Conservation (phyloP, 1,140 invertebrate genomes). For the Ceratosolen solmsi region DNA sequence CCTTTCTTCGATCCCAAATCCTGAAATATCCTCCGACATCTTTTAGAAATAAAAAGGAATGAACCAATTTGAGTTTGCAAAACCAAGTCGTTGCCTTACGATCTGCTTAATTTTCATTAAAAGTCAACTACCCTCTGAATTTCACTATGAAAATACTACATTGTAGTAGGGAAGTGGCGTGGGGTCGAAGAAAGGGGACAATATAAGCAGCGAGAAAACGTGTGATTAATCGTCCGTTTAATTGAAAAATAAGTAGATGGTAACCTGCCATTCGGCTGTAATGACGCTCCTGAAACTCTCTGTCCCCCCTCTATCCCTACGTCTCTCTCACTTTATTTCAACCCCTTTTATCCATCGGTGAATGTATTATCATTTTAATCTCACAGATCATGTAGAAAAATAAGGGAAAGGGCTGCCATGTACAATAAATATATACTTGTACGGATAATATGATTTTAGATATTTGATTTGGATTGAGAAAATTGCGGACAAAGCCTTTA, state of each 20-base stretch:
- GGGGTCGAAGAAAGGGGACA: too few relatives aligned
- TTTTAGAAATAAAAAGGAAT: neutral
- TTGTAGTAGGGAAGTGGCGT: neutral
- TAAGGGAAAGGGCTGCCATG: conserved; percentile 31
- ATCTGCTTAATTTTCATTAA: conserved; percentile 61
- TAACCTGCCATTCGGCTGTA: conserved; percentile 44
- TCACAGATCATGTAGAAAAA: neutral
- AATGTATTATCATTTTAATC: conserved; percentile 20
- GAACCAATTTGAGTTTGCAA: neutral
- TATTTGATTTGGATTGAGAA: conserved; percentile 28
- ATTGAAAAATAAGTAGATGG: conserved; percentile 60
- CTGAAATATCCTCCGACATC: neutral
- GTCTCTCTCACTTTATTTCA: neutral
- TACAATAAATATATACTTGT: neutral
- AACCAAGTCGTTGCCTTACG: neutral
- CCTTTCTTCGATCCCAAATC: neutral
- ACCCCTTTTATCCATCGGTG: neutral
- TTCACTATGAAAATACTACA: conserved; percentile 22
- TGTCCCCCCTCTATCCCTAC: neutral
- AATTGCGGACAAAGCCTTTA: neutral
- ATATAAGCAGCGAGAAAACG: conserved; percentile 38
- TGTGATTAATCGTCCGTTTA: conserved; percentile 58
- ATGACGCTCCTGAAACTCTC: conserved; percentile 30
- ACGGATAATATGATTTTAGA: neutral
- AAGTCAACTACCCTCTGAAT: conserved; percentile 49